Conservation (phyloP, 1,140 invertebrate genomes). For the Pogonognathellus flavescens region DNA sequence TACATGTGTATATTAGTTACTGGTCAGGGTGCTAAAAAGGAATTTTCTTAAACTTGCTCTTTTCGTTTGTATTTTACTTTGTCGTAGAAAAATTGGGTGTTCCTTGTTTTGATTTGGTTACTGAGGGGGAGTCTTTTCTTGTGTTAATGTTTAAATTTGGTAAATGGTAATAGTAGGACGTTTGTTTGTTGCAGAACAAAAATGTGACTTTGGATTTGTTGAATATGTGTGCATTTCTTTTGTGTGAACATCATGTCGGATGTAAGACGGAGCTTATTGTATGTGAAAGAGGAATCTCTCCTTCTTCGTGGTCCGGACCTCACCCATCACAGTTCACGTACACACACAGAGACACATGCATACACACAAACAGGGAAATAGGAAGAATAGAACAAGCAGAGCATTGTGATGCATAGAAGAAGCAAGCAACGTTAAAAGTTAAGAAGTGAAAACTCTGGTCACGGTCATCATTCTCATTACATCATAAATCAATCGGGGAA, state of each 20-base stretch:
- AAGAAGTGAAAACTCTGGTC: constrained; percentile 29
- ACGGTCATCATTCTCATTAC: constrained; percentile 51
- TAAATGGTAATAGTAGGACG: background rate
- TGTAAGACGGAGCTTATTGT: background rate
- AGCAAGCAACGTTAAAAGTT: background rate
- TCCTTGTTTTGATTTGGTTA: background rate
- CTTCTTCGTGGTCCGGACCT: background rate
- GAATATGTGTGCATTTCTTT: constrained; percentile 22
- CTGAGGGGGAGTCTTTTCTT: background rate
- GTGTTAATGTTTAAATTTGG: background rate
- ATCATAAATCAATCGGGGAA: constrained; percentile 55
- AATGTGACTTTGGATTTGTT: background rate
- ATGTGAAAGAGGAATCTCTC: background rate
- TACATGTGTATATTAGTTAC: too few relatives aligned
- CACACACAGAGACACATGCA: background rate
- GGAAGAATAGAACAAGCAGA: background rate
- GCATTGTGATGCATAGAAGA: background rate
- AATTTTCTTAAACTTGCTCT: background rate
- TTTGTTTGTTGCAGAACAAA: constrained; percentile 12
- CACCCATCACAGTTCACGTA: background rate
- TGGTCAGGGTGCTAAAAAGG: too few relatives aligned
- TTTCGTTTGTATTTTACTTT: background rate
- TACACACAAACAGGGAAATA: background rate
- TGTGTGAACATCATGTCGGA: background rate
- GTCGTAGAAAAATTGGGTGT: background rate